Conservation (phyloP, 2,113 vertebrate species). For the Channa maculata region DNA sequence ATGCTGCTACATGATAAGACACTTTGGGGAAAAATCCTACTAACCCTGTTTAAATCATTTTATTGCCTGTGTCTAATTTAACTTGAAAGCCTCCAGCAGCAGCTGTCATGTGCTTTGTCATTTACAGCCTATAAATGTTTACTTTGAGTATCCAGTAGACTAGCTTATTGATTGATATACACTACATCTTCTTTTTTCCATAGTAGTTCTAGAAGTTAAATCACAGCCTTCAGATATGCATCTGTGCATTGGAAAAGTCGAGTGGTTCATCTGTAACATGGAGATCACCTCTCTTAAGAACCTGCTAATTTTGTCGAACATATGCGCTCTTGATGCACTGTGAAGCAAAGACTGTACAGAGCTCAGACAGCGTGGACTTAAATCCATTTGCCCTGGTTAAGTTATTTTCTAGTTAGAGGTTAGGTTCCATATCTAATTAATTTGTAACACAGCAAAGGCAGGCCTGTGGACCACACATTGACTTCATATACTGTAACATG, state of each 20-base stretch:
- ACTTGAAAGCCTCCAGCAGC: conserved; percentile 16
- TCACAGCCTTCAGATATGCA: conserved; percentile 9
- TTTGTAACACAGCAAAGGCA: conserved; percentile 37
- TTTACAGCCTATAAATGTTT: not conserved
- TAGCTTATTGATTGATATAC: not conserved
- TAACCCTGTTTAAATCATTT: conserved; percentile 41
- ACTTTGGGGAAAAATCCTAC: conserved; percentile 17
- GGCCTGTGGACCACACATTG: conserved; percentile 17
- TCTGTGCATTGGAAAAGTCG: conserved; percentile 14
- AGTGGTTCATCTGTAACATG: conserved; percentile 28
- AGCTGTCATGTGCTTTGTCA: conserved; percentile 24
- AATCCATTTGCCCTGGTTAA: conserved; percentile 56
- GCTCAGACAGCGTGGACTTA: conserved; percentile 45
- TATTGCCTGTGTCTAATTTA: conserved; percentile 26
- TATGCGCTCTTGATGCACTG: conserved; percentile 42
- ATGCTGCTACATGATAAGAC: conserved; percentile 55
- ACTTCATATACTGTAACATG: conserved; percentile 13
- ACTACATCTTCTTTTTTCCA: not conserved
- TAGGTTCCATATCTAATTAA: conserved; percentile 51
- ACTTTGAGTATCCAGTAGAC: not conserved
- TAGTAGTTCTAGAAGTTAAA: not conserved
- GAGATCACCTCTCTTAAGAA: conserved; percentile 27
- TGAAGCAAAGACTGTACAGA: conserved; percentile 13
- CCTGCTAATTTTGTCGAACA: conserved; percentile 25
- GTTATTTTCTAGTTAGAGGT: conserved; percentile 35